Percentiles rank a stretch among this genome's conserved stretches.
These are phyloP conservation scores for Drosophila subobscura DNA, from an alignment of 1,140 invertebrate genomes.

Conservation along the genomic window DNA sequence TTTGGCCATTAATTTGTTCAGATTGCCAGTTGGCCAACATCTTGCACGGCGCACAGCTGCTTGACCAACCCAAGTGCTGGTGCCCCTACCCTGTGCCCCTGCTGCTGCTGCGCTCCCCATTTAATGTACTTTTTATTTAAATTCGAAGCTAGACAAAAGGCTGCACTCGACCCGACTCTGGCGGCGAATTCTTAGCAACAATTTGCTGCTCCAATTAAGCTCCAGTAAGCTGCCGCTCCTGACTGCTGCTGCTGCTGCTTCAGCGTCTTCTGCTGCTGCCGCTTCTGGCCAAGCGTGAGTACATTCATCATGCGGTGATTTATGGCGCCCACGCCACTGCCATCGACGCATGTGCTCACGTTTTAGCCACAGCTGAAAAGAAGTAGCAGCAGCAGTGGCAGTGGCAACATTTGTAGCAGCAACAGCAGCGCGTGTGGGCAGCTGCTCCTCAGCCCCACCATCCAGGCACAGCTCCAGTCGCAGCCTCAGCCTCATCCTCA, in stretches of 20 bases:
- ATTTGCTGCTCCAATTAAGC: slow-evolving; percentile 80
- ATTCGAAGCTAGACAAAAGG: slow-evolving; percentile 42
- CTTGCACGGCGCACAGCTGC: slow-evolving; percentile 54
- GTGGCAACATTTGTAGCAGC: slow-evolving; percentile 6
- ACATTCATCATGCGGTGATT: slow-evolving; percentile 62
- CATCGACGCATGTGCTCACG: slow-evolving; percentile 51
- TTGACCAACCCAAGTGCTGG: slow-evolving; percentile 48
- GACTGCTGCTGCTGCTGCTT: not conserved
- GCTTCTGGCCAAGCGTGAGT: slow-evolving; percentile 24
- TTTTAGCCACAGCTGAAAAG: slow-evolving; percentile 15
- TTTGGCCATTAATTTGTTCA: slow-evolving; percentile 58
- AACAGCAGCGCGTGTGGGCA: slow-evolving; percentile 49
- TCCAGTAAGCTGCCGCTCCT: slow-evolving; percentile 15
- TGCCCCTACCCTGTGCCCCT: not conserved
- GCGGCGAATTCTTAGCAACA: slow-evolving; percentile 76
- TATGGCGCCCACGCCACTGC: slow-evolving; percentile 51
- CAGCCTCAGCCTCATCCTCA: slow-evolving; percentile 4
- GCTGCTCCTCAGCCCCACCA: not conserved
- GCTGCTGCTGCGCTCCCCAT: slow-evolving; percentile 11
- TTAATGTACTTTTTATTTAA: slow-evolving; percentile 77
- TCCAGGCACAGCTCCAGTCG: slow-evolving; percentile 2
- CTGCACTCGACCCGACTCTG: slow-evolving; percentile 49
- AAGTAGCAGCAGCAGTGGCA: slow-evolving; percentile 4
- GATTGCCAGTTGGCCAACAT: slow-evolving; percentile 49
- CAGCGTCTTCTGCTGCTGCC: not conserved